Base-by-base conservation (phyloP, 2,113 vertebrate genomes). In the Labeo rohita region DNA sequence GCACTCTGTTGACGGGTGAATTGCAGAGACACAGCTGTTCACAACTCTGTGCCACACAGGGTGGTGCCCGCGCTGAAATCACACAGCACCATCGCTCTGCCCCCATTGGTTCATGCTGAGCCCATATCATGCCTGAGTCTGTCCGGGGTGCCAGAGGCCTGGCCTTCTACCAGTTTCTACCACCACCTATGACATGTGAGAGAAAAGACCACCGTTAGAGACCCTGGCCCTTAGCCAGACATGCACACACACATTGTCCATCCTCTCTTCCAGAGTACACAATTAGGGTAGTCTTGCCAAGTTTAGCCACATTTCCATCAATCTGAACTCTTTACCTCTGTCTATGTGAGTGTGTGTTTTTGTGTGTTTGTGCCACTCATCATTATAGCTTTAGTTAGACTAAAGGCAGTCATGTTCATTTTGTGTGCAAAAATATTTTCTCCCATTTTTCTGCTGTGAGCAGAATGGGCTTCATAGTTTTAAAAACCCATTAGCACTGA, bases 141-240 rank as follows among this genome's bases (percentile, higher is more conserved):
- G 89, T 90, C 90, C 87, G 87, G 86, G 92, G 36, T 81, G 85
- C 68, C 85, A 81, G 84, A 65, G 75, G 28, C 65, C n/a, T 80
- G 75, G 76, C 61, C 63, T 36, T 61, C 9, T 77, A 86, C 88
- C 88, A 89, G 87, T 91, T 91, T 91, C 92, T 91, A 91, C 91
- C 92, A 87, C 89, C 86, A 91, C 89, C 77, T 90, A 89, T 90
- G 90, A 90, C 90, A 92, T 92, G 89, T 89, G 90, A 91, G 90
- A 86, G 87, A 89, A 87, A 73, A 83, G 36, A 70, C 91, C 89
- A 90, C 90, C n/a, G 10, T 80, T 84, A 54, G 65, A 73, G 47
- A 72, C 23, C 72, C 89, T 93, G 93, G 93, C 91, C 2, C 47
- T 8, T 63, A 84, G 92, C 94, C 93, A 92, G 92, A 91, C 87